Evolutionary conservation across 2,888 invertebrate genomes (phyloP), one percentile per base, ranked within the genome.

Genomic region (Brenthis daphne): DNA sequence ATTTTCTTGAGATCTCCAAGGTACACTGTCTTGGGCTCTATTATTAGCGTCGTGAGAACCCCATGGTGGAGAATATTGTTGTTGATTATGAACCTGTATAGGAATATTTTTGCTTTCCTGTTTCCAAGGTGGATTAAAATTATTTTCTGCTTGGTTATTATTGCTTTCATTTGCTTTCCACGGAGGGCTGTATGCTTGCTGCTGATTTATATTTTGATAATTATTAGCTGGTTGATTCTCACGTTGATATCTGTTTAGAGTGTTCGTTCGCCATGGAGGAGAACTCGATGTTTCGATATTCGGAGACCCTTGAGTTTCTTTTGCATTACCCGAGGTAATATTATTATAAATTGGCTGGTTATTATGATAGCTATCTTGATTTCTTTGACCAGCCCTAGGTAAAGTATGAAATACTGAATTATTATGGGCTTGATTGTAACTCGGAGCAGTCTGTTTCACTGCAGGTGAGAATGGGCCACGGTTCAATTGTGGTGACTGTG

Each of bases 191-290:
- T 88, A 87, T 6, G 81, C 74, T 73, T 84, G 85, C 64, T 85
- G 85, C 73, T 85, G 85, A 69, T 84, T 84, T 12, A 74, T 67
- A 63, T 77, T 84, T 43, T 79, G 80, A 72, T 78, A 82, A 51
- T 85, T 87, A 57, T 84, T 85, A 64, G 70, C 76, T 71, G 82
- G 82, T 66, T 85, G 82, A 63, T 75, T 82, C 69, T 89, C 90
- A 16, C 80, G 81, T 54, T 85, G 80, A 70, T 85, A 79, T 77
- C 89, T 85, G 68, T 86, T 90, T 3, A 91, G 74, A 13, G 92
- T 90, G 64, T 83, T 83, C 8, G 92, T 84, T 74, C 92, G 82
- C 92, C 92, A 92, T 6, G 92, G 90, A 3, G 90, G 81, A 53
- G 81, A 71, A 70, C 85, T 88, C 43, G 78, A 69, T 33, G 79